Evolutionary conservation across 2,888 invertebrate genomes (phyloP).

Genomic region (Willowsia nigromaculata): DNA sequence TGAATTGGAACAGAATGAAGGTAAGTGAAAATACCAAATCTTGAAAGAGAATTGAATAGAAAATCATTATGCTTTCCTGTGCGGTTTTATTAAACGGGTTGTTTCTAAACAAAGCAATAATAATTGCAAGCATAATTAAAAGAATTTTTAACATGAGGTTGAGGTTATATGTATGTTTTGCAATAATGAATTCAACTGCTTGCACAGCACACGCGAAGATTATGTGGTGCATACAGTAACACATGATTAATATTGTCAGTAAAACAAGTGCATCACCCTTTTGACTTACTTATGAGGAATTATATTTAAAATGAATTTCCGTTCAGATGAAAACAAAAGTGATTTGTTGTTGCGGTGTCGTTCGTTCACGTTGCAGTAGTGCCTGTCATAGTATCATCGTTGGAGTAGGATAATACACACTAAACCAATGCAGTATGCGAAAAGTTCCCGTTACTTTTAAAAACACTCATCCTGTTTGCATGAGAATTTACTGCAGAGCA

Average conservation of each 20-base stretch:
- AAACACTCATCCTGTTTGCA: conserved; percentile 65
- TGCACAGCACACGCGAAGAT: conserved; percentile 41
- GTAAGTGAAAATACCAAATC: conserved; percentile 55
- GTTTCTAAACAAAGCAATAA: background rate
- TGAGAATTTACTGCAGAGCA: conserved; percentile 51
- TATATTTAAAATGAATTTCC: conserved; percentile 59
- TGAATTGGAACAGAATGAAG: conserved; percentile 71
- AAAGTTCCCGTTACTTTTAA: conserved; percentile 54
- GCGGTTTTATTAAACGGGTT: conserved; percentile 1
- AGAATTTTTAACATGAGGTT: background rate
- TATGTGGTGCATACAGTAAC: conserved; percentile 14
- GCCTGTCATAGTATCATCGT: background rate
- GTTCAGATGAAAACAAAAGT: conserved; percentile 67
- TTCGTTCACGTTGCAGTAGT: background rate
- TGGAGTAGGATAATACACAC: background rate
- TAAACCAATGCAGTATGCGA: conserved; percentile 11
- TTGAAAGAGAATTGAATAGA: conserved; percentile 3
- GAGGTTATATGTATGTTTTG: background rate
- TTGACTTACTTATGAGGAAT: conserved; percentile 65
- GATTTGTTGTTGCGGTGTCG: conserved; percentile 31
- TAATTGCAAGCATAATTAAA: background rate
- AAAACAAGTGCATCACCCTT: conserved; percentile 65
- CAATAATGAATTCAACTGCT: background rate
- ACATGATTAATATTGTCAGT: conserved; percentile 17
- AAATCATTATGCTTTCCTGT: conserved; percentile 27